phyloP scores from a whole-genome alignment of 2,113 vertebrate species.

The Lophochroa leadbeateri region DNA sequence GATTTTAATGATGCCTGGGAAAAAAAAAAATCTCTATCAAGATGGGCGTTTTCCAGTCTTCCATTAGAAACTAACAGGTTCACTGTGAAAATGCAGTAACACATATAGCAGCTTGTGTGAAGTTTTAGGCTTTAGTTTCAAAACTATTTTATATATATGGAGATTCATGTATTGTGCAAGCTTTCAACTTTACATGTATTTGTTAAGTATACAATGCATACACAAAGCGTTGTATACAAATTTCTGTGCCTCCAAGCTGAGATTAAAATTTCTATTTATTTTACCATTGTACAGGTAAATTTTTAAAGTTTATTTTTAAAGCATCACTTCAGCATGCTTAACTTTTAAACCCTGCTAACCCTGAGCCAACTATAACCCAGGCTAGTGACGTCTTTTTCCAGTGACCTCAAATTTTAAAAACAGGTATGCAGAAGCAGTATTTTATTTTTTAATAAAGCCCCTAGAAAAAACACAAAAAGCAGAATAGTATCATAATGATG shows the following conservation, averaged over 20 bases:
- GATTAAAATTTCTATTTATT: neutral
- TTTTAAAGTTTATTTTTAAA: neutral
- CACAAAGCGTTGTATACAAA: neutral
- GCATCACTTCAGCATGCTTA: neutral
- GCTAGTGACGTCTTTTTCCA: neutral
- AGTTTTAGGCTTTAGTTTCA: neutral
- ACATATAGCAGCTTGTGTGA: accelerated
- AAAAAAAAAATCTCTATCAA: neutral
- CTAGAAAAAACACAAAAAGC: neutral
- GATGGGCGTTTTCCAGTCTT: neutral
- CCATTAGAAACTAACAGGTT: accelerated
- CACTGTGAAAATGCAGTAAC: neutral
- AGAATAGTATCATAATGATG: neutral
- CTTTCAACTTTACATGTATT: neutral
- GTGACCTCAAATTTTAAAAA: neutral
- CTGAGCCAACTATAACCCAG: neutral
- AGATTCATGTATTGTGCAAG: neutral
- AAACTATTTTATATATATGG: neutral
- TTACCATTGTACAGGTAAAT: neutral
- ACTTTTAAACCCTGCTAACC: neutral
- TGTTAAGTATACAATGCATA: neutral
- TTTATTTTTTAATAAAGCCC: neutral
- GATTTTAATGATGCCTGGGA: neutral
- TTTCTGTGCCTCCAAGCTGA: neutral
- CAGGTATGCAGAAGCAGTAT: neutral